These are phyloP conservation scores for Hydrotaea cyrtoneurina DNA, from an alignment of 2,888 invertebrate species.

Conservation along the genomic window DNA sequence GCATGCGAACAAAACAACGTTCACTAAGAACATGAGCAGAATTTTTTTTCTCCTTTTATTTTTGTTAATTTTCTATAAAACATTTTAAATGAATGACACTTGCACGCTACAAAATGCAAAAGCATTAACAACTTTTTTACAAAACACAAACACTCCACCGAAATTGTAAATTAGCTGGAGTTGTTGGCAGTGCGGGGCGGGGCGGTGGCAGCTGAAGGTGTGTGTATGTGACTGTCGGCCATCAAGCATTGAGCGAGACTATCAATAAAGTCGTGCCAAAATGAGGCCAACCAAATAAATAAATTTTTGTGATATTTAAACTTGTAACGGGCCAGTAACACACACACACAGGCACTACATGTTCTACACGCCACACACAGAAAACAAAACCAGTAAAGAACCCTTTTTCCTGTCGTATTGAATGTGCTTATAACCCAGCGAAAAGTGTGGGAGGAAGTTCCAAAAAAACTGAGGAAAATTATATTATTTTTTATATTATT, in stretches of 20 bases:
- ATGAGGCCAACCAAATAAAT: conserved; percentile 62
- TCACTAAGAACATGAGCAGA: conserved; percentile 54
- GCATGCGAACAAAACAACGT: conserved; percentile 37
- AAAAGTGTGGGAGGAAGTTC: too few relatives aligned
- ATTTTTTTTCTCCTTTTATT: conserved; percentile 27
- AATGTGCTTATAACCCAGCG: background rate
- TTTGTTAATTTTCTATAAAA: conserved; percentile 9
- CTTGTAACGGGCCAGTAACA: conserved; percentile 29
- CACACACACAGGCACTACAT: conserved; percentile 13
- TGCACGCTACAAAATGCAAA: conserved; percentile 63
- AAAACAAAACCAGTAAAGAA: background rate
- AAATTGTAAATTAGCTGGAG: conserved; percentile 32
- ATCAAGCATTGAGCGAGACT: conserved; percentile 46
- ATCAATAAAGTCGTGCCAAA: conserved; percentile 66
- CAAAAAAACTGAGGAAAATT: too few relatives aligned
- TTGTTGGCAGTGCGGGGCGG: background rate
- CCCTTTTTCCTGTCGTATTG: conserved; percentile 25
- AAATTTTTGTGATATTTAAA: conserved; percentile 32
- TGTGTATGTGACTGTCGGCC: conserved; percentile 29
- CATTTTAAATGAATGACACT: conserved; percentile 49
- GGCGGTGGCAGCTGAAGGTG: background rate
- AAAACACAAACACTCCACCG: background rate
- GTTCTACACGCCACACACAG: background rate
- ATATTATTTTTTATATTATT: too few relatives aligned
- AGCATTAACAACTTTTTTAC: conserved; percentile 29